A percentile compares a stretch with the other conserved stretches of the same genome.
Evolutionary conservation across 2,888 invertebrate genomes (phyloP).

Genomic region (Pseudeuparius sepicola): DNA sequence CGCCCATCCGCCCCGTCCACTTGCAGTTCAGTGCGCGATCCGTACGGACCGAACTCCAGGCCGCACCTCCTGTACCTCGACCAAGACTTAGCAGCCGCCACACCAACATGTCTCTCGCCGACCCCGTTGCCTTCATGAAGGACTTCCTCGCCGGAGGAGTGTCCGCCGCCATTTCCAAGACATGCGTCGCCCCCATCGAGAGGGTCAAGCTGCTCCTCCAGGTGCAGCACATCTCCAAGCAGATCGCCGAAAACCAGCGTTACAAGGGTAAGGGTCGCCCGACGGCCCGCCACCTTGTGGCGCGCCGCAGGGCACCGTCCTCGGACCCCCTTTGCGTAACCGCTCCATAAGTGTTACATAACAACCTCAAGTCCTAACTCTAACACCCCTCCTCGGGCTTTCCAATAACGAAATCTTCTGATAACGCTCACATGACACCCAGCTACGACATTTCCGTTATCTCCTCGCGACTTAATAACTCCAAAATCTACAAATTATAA

Average conservation of each 20-base stretch:
- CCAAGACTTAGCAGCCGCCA: conserved; percentile 13
- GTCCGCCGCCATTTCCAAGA: conserved; percentile 89
- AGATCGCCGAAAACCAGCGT: conserved; percentile 71
- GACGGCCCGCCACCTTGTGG: too few relatives aligned
- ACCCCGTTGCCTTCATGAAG: conserved; percentile 78
- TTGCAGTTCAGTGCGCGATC: conserved; percentile 46
- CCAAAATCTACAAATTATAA: too few relatives aligned
- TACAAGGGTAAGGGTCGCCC: conserved; percentile 83
- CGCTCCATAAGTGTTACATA: conserved; percentile 7
- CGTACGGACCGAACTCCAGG: conserved; percentile 36
- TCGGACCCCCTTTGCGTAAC: not conserved
- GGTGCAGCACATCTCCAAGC: conserved; percentile 89
- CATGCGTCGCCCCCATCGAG: conserved; percentile 91
- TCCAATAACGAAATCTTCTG: too few relatives aligned
- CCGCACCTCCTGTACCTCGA: too few relatives aligned
- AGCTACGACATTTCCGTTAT: too few relatives aligned
- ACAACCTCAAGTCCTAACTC: conserved; percentile 2
- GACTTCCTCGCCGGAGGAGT: conserved; percentile 89
- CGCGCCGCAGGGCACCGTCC: too few relatives aligned
- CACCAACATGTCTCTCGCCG: conserved; percentile 41
- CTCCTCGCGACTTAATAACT: too few relatives aligned
- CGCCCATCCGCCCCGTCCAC: too few relatives aligned
- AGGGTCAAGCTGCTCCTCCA: conserved; percentile 89
- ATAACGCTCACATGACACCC: too few relatives aligned
- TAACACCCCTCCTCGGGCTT: too few relatives aligned